phyloP scores from a whole-genome alignment of 1,140 invertebrate genomes.

The Apis dorsata region DNA sequence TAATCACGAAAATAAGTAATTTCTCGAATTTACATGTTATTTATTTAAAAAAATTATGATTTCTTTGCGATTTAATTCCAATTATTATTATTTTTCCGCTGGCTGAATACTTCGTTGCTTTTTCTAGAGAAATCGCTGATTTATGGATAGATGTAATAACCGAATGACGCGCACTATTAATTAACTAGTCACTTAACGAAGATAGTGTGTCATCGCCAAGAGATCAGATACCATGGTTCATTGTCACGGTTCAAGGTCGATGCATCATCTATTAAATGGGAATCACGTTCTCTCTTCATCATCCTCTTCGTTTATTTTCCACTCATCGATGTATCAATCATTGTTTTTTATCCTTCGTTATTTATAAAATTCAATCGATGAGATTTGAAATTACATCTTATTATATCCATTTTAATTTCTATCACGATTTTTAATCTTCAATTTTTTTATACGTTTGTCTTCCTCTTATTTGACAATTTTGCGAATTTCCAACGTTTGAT shows the following conservation, averaged over 20 bases:
- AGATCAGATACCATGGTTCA: conserved; percentile 43
- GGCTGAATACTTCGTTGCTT: background rate
- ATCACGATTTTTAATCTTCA: background rate
- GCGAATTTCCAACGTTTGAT: too few relatives aligned
- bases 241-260: conserved; percentile 61
- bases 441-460: background rate
- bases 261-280: conserved; percentile 9
- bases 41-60: too few relatives aligned
- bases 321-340: background rate
- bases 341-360: background rate
- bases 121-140: conserved; percentile 11
- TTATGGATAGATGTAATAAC: conserved; percentile 27
- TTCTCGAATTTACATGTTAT: too few relatives aligned
- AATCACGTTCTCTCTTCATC: conserved; percentile 24
- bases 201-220: conserved; percentile 23
- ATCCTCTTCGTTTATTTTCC: conserved; percentile 31
- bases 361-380: background rate
- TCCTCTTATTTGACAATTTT: background rate
- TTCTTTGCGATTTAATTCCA: too few relatives aligned
- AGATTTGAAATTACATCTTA: background rate
- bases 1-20: too few relatives aligned
- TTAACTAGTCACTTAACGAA: conserved; percentile 42
- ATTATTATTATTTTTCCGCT: background rate
- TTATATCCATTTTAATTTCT: too few relatives aligned
- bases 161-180: conserved; percentile 21